Base-by-base conservation (phyloP, 1,140 invertebrate species). In the Triops longicaudatus region DNA sequence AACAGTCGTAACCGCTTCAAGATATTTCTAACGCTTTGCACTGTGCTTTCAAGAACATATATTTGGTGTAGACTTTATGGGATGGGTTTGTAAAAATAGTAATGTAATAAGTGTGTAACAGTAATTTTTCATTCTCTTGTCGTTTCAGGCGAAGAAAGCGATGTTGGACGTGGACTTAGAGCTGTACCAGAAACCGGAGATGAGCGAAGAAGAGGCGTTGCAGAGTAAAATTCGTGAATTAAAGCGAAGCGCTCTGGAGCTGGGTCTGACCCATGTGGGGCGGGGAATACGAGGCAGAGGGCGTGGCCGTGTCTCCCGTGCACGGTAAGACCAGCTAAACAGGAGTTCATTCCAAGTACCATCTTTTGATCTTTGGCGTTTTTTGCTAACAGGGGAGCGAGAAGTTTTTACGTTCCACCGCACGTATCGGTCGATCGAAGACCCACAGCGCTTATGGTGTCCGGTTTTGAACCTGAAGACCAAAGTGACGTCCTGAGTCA, bases 111-210 rank as follows among this genome's bases (percentile, higher is more conserved):
- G n/a, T n/a, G n/a, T n/a, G n/a, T n/a, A n/a, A n/a, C n/a, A n/a
- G n/a, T n/a, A n/a, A n/a, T n/a, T n/a, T n/a, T n/a, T n/a, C n/a
- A n/a, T n/a, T n/a, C n/a, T n/a, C n/a, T n/a, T n/a, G n/a, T n/a
- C n/a, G n/a, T n/a, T 82, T 71, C 88, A 93, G 83, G 87, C 91
- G 0, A 90, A 93, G 82, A 92, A 91, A 81, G 93, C 95, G 82
- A 90, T 96, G 71, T 84, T 96, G 22, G 94, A 96, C 81, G 92
- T 92, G 0, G 94, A 96, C 84, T 83, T 96, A 79, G 94, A 96
- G 83, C 85, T 95, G 76, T 93, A 94, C 81, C 92, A 90, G 1
- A 92, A 92, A 79, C 91, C 93, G 82, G 90, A 90, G 81, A 91
- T 91, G 0, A 90, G 90, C 79, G 92, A 93, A 79, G 90, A 90